phyloP scores from a whole-genome alignment of 2,113 vertebrate genomes.

The Microcebus jonahi region DNA sequence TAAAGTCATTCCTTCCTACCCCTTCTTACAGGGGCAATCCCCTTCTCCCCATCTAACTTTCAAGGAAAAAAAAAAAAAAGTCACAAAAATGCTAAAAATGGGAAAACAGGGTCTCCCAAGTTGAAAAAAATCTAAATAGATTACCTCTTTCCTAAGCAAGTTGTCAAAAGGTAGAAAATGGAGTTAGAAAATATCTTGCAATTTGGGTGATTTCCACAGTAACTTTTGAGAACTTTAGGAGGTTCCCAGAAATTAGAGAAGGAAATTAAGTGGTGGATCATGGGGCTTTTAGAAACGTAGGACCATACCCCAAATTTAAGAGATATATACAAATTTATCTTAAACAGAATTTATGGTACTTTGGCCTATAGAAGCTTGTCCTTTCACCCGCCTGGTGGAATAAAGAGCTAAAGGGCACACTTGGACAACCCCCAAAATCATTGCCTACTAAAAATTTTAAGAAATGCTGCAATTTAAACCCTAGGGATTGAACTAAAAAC shows the following conservation, averaged over 20 bases:
- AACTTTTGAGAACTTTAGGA: not conserved
- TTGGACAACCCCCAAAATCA: not conserved
- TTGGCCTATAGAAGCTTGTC: not conserved
- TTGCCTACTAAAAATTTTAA: not conserved
- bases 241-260: conserved; percentile 22
- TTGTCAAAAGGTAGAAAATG: conserved; percentile 6
- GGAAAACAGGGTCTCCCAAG: not conserved
- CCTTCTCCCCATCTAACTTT: not conserved
- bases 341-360: not conserved
- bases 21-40: not conserved
- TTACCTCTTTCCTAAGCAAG: not conserved
- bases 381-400: not conserved
- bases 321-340: not conserved
- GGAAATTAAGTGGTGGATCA: not conserved
- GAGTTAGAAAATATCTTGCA: not conserved
- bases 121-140: conserved; percentile 23
- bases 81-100: not conserved
- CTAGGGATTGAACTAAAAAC: not conserved
- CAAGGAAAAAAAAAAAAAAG: not conserved
- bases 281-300: not conserved
- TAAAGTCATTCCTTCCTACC: not conserved
- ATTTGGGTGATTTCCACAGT: not conserved
- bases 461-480: not conserved
- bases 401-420: not conserved
- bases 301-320: not conserved